A percentile compares a stretch with the other conserved stretches of the same genome.
These are phyloP conservation scores for Momotus momota DNA, from an alignment of 2,797 vertebrate species.

Conservation along the genomic window DNA sequence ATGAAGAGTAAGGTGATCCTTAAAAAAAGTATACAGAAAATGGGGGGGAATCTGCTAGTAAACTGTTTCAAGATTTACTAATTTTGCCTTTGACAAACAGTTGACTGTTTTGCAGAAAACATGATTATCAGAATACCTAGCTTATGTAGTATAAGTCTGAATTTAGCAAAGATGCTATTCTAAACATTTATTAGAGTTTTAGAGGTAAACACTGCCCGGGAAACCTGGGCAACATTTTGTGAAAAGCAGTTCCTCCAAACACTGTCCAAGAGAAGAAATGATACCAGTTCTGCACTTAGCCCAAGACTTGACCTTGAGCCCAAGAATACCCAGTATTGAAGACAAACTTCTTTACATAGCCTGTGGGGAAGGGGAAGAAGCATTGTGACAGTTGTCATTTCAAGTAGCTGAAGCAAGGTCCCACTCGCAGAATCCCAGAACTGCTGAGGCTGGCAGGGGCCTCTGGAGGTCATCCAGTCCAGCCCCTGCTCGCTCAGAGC, in stretches of 20 bases:
- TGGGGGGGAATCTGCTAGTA: not conserved
- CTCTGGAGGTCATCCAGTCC: not conserved
- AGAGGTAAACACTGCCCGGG: not conserved
- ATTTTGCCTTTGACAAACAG: not conserved
- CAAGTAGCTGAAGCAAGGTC: not conserved
- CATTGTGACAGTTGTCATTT: not conserved
- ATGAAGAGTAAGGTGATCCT: not conserved
- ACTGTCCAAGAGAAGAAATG: not conserved
- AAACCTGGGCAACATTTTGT: not conserved
- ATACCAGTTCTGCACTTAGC: not conserved
- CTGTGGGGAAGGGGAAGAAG: not conserved
- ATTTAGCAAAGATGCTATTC: not conserved
- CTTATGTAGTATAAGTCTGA: not conserved
- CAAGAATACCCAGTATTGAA: not conserved
- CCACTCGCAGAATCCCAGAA: not conserved
- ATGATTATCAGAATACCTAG: not conserved
- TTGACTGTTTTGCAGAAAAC: not conserved
- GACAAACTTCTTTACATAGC: not conserved
- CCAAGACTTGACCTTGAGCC: not conserved
- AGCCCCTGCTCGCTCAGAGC: not conserved
- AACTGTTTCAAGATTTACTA: not conserved
- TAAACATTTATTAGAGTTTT: not conserved
- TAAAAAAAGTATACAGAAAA: not conserved
- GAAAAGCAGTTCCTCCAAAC: not conserved
- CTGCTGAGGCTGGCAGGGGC: not conserved